Conservation (phyloP, 2,797 vertebrate genomes). For the Mionectes olivaceus region DNA sequence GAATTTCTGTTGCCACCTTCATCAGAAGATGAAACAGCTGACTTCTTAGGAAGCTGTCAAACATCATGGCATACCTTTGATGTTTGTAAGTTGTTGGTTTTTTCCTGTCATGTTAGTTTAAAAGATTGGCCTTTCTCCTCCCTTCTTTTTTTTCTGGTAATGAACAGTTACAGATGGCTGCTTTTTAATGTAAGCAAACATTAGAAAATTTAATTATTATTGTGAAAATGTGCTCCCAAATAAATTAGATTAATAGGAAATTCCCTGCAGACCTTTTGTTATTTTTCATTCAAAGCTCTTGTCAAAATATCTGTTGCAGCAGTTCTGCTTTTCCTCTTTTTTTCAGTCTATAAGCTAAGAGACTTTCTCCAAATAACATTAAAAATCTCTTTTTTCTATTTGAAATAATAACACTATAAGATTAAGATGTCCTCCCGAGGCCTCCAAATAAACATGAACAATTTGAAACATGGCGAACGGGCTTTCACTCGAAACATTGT, state of each 20-base stretch:
- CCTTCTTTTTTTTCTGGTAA: constrained; percentile 34
- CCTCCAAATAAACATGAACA: constrained; percentile 28
- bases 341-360: neutral
- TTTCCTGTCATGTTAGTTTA: constrained; percentile 52
- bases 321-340: neutral
- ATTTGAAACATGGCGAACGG: neutral
- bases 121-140: constrained; percentile 17
- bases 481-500: constrained; percentile 16
- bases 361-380: constrained; percentile 37
- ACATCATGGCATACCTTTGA: constrained; percentile 29
- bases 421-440: constrained; percentile 30
- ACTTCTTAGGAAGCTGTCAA: constrained; percentile 52
- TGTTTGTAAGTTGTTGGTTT: constrained; percentile 50
- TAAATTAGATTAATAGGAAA: constrained; percentile 75
- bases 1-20: constrained; percentile 49
- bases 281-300: constrained; percentile 69
- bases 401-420: constrained; percentile 6
- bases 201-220: constrained; percentile 74
- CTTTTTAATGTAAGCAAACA: constrained; percentile 64
- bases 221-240: constrained; percentile 73
- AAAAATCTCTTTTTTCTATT: constrained; percentile 39
- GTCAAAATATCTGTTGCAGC: constrained; percentile 46
- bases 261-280: constrained; percentile 72
- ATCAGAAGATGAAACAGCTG: constrained; percentile 28
- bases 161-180: constrained; percentile 56